Evolutionary conservation across 2,888 invertebrate genomes (phyloP), one percentile per base, ranked within the genome.

Genomic region (Anticlea derivata): DNA sequence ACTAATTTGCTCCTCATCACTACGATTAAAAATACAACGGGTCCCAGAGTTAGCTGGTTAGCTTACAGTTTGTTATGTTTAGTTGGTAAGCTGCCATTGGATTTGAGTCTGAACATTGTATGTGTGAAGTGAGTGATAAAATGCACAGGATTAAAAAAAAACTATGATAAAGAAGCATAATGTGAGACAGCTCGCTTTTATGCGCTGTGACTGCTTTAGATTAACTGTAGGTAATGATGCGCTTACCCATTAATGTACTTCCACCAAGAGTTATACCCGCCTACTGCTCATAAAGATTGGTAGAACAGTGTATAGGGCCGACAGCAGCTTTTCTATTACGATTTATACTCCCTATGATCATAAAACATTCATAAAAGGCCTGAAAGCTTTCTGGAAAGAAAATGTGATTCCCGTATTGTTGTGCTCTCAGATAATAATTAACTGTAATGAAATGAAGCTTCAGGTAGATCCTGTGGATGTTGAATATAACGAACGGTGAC

Each of bases 171-270:
- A n/a, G n/a, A n/a, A n/a, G n/a, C n/a, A n/a, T n/a, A n/a, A n/a
- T n/a, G 22, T 47, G 27, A 47, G 37, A 17, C n/a, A 23, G 41
- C 27, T 43, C 12, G 12, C 20, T 10, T 43, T 17, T 13, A 23
- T 33, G 7, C 7, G n/a, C 17, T 30, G 31, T 31, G 20, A 30
- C 66, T 65, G 56, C 58, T 62, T 65, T 57, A 65, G 64, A 66
- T 70, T 72, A 77, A 73, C 75, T 73, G 77, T 68, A 69, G 63
- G 65, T 72, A 68, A 66, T 65, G 54, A 61, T 62, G 59, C 61
- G 61, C 57, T 60, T 55, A 65, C 65, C 61, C 55, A 48, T 65
- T 57, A 50, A 40, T 43, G 44, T 49, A 40, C 40, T 27, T 31
- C 11, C 27, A 33, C 29, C 13, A 49, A 17, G 34, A 56, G 33